These are phyloP conservation scores for Zaprionus obscuricornis DNA, from an alignment of 2,888 invertebrate genomes.

Conservation along the genomic window DNA sequence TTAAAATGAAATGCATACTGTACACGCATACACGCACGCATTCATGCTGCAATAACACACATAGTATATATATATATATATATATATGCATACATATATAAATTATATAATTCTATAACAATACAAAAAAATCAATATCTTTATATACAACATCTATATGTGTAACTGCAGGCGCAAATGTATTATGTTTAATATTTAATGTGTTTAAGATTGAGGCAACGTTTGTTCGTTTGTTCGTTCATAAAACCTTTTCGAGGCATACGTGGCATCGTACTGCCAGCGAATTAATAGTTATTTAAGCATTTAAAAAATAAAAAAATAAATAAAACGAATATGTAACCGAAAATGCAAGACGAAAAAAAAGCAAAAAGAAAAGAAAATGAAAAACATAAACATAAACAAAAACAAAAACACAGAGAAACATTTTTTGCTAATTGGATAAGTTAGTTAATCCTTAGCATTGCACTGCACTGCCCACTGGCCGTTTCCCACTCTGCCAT, in stretches of 20 bases:
- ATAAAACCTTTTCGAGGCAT: constrained; percentile 54
- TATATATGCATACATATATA: constrained; percentile 14
- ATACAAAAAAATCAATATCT: constrained; percentile 34
- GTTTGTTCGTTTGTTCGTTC: constrained; percentile 22
- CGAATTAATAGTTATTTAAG: constrained; percentile 73
- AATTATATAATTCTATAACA: constrained; percentile 44
- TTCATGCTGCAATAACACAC: constrained; percentile 21
- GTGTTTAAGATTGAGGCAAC: constrained; percentile 38
- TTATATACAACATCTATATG: background rate
- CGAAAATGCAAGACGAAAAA: constrained; percentile 47
- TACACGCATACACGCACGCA: too few species aligned
- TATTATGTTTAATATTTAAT: constrained; percentile 8
- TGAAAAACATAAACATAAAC: constrained; percentile 6
- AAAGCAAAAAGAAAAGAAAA: constrained; percentile 6
- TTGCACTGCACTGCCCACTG: constrained; percentile 37
- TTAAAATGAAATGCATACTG: too few species aligned
- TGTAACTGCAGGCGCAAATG: constrained; percentile 4
- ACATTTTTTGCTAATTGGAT: constrained; percentile 4
- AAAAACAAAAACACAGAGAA: background rate
- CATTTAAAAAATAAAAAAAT: constrained; percentile 49
- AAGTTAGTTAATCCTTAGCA: constrained; percentile 14
- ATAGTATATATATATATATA: constrained; percentile 22
- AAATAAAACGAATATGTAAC: constrained; percentile 25
- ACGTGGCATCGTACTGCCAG: constrained; percentile 59
- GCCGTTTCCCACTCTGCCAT: background rate